Base-by-base conservation (phyloP, 1,140 invertebrate species). In the Drosophila orosa region DNA sequence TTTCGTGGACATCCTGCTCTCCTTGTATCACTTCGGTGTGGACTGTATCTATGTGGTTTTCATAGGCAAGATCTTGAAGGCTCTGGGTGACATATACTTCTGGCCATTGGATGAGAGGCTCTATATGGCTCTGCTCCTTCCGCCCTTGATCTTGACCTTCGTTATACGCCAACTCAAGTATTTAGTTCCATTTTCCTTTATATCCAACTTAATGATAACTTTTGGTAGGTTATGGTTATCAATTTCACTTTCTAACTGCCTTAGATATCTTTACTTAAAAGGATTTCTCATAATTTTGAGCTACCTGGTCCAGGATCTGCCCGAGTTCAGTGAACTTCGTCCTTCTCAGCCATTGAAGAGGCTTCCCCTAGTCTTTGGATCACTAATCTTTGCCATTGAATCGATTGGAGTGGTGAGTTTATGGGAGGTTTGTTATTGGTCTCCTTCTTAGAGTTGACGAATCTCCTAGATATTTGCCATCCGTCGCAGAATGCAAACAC, bases 31-130 rank as follows among this genome's bases (percentile, higher is more conserved):
- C 8, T 86, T 86, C 29, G 83, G 83, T 1, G 78, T 86, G 35
- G 63, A 62, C 19, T 76, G 75, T 7, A 79, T 86, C 4, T 86
- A 86, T 50, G 63, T 86, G 4, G 63, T 78, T 15, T 86, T 86
- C 12, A 58, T 86, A n/a, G 75, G 56, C 17, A 86, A 79, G 12
- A 69, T 54, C 13, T 4, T 86, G 0, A 86, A 87, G 40, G 12
- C 24, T 35, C 12, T 86, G 47, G 61, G 66, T 0, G 83, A 87
- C n/a, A 25, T 82, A 1, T 72, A 86, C 45, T 6, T 79, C 0
- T 35, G n/a, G 25, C 24, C 42, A 0, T n/a, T 82, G 5, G 83
- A 87, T 55, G 54, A 40, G 5, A 80, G 83, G 5, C 48, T 86
- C 6, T 87, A 86, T 19, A 86, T 86, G 61, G 79, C 56, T 1